phyloP scores from a whole-genome alignment of 2,113 vertebrate genomes.

The Notechis scutatus region DNA sequence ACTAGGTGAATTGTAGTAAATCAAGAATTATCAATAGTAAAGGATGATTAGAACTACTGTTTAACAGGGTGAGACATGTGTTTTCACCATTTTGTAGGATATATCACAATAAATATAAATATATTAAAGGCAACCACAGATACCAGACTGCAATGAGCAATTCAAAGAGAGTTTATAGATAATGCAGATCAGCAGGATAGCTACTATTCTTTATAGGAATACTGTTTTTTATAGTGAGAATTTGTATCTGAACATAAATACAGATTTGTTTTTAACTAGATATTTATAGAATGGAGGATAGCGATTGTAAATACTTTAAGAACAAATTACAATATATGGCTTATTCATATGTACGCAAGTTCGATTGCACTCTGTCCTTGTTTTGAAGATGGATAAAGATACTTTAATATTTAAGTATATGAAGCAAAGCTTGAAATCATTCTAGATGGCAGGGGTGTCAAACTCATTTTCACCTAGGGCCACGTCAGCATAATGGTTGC shows the following conservation, averaged over 20 bases:
- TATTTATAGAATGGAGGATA: neutral
- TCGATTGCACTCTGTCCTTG: neutral
- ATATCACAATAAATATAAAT: neutral
- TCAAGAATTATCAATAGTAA: neutral
- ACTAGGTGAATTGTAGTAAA: neutral
- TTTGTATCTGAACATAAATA: neutral
- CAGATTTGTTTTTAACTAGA: neutral
- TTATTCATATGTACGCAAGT: no score
- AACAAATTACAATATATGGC: neutral
- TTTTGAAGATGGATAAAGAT: neutral
- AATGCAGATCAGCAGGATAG: neutral
- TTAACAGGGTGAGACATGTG: neutral
- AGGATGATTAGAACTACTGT: neutral
- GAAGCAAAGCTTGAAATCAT: neutral
- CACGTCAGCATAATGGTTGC: no score
- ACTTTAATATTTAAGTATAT: neutral
- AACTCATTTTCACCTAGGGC: no score
- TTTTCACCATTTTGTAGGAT: neutral
- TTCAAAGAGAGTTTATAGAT: neutral
- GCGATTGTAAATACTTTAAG: neutral
- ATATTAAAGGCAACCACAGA: slow-evolving; percentile 1
- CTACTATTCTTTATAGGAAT: neutral
- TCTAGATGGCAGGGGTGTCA: neutral
- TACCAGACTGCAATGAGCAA: neutral
- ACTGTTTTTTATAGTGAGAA: neutral